A percentile compares a stretch with the other conserved stretches of the same genome.
phyloP scores from a whole-genome alignment of 1,140 invertebrate species.

The Drosophila santomea region DNA sequence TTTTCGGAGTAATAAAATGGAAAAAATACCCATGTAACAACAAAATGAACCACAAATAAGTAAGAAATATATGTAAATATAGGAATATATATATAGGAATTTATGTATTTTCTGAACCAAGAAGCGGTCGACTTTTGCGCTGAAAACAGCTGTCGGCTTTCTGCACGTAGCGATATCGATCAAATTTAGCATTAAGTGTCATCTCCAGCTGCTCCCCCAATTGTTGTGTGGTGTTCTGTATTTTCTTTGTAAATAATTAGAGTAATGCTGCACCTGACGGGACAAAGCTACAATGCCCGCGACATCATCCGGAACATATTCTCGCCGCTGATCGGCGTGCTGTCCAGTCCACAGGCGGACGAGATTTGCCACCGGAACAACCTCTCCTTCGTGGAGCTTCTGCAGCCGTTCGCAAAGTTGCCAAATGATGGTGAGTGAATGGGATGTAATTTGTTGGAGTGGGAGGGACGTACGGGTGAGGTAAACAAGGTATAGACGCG shows the following conservation, averaged over 20 bases:
- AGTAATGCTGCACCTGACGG: slow-evolving; percentile 84
- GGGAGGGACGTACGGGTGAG: neutral
- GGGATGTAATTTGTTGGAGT: neutral
- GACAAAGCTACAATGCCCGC: slow-evolving; percentile 87
- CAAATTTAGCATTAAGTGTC: neutral
- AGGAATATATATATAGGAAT: too few species aligned
- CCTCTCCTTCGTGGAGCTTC: slow-evolving; percentile 93
- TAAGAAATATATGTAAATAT: too few species aligned
- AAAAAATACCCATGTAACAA: too few species aligned
- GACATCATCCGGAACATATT: slow-evolving; percentile 96
- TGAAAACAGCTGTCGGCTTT: neutral
- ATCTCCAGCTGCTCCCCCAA: slow-evolving; percentile 1
- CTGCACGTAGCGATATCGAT: neutral
- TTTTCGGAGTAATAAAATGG: too few species aligned
- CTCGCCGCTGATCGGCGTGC: slow-evolving; percentile 94
- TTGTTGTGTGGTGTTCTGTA: slow-evolving; percentile 16
- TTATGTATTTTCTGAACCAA: too few species aligned
- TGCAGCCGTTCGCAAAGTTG: slow-evolving; percentile 95
- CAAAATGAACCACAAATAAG: too few species aligned
- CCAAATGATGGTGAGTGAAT: slow-evolving; percentile 89
- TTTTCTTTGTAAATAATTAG: slow-evolving; percentile 35
- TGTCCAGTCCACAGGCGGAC: slow-evolving; percentile 93
- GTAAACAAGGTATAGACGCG: slow-evolving; percentile 17
- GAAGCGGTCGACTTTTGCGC: too few species aligned
- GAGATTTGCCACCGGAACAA: slow-evolving; percentile 95